phyloP scores from a whole-genome alignment of 2,113 vertebrate genomes.

The Cygnus buccinator region DNA sequence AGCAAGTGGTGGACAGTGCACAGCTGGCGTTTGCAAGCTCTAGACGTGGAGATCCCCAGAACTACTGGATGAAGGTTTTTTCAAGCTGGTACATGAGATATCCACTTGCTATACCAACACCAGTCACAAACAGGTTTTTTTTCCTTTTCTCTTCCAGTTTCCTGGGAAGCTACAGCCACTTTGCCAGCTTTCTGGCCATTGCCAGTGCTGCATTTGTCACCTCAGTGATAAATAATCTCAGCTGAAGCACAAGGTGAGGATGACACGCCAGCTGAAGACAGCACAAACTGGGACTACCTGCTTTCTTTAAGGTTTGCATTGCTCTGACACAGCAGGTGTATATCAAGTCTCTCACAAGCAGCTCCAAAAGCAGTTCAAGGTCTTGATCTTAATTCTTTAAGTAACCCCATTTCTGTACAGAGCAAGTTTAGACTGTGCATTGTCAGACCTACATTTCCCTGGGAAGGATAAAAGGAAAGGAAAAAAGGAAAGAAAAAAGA shows the following conservation, averaged over 20 bases:
- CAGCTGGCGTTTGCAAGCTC: rapidly evolving
- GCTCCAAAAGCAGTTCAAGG: neutral
- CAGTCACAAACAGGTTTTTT: neutral
- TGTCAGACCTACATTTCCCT: neutral
- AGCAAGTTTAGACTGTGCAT: neutral
- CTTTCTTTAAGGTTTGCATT: neutral
- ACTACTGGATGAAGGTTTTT: neutral
- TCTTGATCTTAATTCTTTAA: neutral
- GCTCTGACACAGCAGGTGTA: neutral
- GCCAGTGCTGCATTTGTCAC: rapidly evolving
- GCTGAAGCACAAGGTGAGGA: neutral
- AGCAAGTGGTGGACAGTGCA: neutral
- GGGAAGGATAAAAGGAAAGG: neutral
- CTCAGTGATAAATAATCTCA: rapidly evolving
- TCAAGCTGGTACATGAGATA: neutral
- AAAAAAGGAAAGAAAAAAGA: neutral
- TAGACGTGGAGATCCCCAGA: neutral
- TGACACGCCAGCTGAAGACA: neutral
- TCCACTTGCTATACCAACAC: neutral
- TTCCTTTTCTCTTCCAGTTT: neutral
- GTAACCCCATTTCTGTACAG: neutral
- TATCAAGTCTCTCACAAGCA: neutral
- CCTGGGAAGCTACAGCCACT: neutral
- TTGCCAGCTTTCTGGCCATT: neutral
- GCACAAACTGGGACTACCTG: neutral